phyloP scores from a whole-genome alignment of 2,113 vertebrate species.

The Silurus asotus region DNA sequence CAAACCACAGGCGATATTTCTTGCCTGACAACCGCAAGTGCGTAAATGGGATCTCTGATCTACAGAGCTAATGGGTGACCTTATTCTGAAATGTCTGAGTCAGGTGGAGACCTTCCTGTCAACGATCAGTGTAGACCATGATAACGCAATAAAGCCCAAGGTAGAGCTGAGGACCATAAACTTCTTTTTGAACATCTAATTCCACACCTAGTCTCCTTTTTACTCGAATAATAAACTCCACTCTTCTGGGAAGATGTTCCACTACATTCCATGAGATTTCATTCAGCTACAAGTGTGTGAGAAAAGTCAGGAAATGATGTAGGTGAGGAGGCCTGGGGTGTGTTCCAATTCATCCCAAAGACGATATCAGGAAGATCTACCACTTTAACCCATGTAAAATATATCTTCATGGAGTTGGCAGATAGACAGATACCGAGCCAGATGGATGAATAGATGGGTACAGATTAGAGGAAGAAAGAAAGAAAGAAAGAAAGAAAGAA shows the following conservation, averaged over 20 bases:
- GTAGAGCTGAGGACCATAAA: too few species aligned
- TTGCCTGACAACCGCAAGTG: constrained; percentile 24
- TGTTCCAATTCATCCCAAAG: too few species aligned
- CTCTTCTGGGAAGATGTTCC: too few species aligned
- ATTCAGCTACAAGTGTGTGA: too few species aligned
- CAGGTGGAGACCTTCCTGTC: neutral
- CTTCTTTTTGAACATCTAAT: too few species aligned
- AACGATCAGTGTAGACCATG: neutral
- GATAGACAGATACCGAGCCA: neutral
- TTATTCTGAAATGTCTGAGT: constrained; percentile 18
- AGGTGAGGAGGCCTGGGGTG: too few species aligned
- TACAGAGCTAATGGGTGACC: constrained; percentile 9
- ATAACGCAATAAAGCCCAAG: neutral
- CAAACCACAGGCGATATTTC: constrained; percentile 10
- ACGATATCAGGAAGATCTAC: too few species aligned
- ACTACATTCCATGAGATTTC: too few species aligned
- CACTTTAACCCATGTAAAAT: too few species aligned
- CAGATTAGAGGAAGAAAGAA: neutral
- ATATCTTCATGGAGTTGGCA: neutral
- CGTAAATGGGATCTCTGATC: constrained; percentile 35
- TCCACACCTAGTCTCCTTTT: too few species aligned
- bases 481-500: neutral
- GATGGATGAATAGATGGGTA: neutral
- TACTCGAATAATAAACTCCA: too few species aligned
- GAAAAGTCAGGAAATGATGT: too few species aligned